These are phyloP conservation scores for Liodrosophila aerea DNA, from an alignment of 2,888 invertebrate genomes.

Conservation along the genomic window DNA sequence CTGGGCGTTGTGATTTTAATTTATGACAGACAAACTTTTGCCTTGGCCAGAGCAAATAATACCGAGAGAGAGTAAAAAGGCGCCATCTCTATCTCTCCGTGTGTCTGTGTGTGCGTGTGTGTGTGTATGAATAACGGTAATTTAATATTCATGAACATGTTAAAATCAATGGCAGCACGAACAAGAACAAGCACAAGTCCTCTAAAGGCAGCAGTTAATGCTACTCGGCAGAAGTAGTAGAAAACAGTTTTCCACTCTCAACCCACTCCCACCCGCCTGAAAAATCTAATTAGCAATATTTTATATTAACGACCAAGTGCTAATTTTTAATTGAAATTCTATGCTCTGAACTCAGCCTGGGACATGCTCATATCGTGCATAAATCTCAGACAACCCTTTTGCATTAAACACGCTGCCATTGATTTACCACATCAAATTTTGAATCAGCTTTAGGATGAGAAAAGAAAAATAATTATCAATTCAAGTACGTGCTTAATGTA, in stretches of 20 bases:
- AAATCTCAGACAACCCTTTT: constrained; percentile 45
- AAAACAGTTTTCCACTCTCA: neutral
- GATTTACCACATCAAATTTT: constrained; percentile 68
- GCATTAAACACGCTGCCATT: constrained; percentile 38
- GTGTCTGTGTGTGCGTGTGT: constrained; percentile 9
- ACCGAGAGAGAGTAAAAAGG: constrained; percentile 28
- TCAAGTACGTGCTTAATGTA: no score
- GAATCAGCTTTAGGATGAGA: constrained; percentile 3
- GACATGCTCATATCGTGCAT: constrained; percentile 19
- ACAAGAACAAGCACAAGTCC: neutral
- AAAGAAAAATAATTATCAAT: neutral
- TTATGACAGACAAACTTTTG: constrained; percentile 72
- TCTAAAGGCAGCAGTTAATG: constrained; percentile 33
- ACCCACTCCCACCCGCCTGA: constrained; percentile 1
- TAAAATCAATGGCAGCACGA: constrained; percentile 68
- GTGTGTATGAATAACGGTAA: constrained; percentile 50
- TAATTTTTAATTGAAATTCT: constrained; percentile 75
- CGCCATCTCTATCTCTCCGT: neutral
- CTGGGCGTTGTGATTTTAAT: constrained; percentile 68
- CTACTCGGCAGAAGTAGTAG: no score
- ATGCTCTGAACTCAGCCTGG: constrained; percentile 23
- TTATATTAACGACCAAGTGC: constrained; percentile 70
- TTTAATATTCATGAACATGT: constrained; percentile 77
- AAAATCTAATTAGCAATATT: constrained; percentile 75
- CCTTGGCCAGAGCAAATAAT: constrained; percentile 40